Evolutionary conservation across 2,888 invertebrate genomes (phyloP).

Genomic region (Drosophila recens): DNA sequence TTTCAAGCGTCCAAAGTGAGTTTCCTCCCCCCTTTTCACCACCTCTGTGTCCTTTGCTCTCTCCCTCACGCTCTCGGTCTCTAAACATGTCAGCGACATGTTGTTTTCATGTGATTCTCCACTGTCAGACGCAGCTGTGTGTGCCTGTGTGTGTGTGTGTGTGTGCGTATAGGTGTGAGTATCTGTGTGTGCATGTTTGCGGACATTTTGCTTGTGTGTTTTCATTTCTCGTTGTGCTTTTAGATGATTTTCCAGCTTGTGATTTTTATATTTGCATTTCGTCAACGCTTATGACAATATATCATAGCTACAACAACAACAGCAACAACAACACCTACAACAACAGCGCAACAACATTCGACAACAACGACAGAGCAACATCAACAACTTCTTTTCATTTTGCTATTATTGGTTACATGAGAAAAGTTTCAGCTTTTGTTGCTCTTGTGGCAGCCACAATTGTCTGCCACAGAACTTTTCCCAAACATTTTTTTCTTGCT

Average conservation of each 20-base stretch:
- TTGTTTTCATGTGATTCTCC: slow-evolving; percentile 75
- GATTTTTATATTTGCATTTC: slow-evolving; percentile 75
- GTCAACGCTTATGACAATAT: slow-evolving; percentile 76
- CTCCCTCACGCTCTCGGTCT: not conserved
- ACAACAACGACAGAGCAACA: slow-evolving; percentile 20
- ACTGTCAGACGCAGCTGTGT: slow-evolving; percentile 63
- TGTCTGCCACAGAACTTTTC: slow-evolving; percentile 74
- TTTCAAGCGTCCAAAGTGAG: slow-evolving; percentile 64
- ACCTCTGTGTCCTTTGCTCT: not conserved
- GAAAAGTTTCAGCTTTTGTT: slow-evolving; percentile 58
- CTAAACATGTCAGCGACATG: slow-evolving; percentile 75
- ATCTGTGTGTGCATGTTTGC: slow-evolving; percentile 5
- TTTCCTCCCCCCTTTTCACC: not conserved
- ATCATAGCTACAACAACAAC: slow-evolving; percentile 52
- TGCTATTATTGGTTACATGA: slow-evolving; percentile 78
- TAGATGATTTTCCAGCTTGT: slow-evolving; percentile 67
- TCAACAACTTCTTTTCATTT: slow-evolving; percentile 33
- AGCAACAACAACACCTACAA: slow-evolving; percentile 11
- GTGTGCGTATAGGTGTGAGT: not conserved
- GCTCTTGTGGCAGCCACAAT: slow-evolving; percentile 59
- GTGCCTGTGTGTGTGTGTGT: slow-evolving; percentile 19
- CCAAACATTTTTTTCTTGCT: slow-evolving; percentile 54
- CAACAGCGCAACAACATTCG: slow-evolving; percentile 2
- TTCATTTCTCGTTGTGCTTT: slow-evolving; percentile 38
- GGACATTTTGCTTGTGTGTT: slow-evolving; percentile 34